A percentile compares a stretch with the other conserved stretches of the same genome.
Evolutionary conservation across 2,113 vertebrate species (phyloP).

Genomic region (Rhabdomys dilectus): DNA sequence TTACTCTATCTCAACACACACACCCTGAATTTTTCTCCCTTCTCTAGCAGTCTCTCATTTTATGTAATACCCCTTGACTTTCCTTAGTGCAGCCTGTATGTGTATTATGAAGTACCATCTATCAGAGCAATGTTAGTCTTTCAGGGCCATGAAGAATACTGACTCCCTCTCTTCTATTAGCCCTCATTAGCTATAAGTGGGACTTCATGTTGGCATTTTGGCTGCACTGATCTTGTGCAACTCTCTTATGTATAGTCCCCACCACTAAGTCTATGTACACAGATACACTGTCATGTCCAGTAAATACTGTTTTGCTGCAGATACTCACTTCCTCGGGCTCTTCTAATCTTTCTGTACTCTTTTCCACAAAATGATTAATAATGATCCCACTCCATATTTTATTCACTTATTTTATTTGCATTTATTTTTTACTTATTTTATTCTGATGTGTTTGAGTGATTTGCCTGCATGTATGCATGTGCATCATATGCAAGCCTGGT

Average conservation of each 20-base stretch:
- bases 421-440: background rate
- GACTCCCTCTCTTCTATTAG: too few species aligned
- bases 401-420: background rate
- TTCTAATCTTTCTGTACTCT: background rate
- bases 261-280: background rate
- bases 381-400: background rate
- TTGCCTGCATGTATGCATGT: background rate
- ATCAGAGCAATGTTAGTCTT: background rate
- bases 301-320: background rate
- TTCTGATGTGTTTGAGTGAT: background rate
- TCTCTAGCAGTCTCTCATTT: background rate
- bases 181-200: background rate
- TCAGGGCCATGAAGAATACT: background rate
- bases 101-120: background rate
- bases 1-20: background rate
- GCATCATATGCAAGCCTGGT: background rate
- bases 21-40: background rate
- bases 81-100: background rate
- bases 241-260: too few species aligned
- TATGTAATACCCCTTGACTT: background rate
- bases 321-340: background rate
- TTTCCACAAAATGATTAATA: background rate
- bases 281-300: background rate
- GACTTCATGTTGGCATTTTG: too few species aligned
- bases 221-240: background rate